Base-by-base conservation (phyloP, 1,140 invertebrate species). In the Scaptodrosophila lebanonensis region DNA sequence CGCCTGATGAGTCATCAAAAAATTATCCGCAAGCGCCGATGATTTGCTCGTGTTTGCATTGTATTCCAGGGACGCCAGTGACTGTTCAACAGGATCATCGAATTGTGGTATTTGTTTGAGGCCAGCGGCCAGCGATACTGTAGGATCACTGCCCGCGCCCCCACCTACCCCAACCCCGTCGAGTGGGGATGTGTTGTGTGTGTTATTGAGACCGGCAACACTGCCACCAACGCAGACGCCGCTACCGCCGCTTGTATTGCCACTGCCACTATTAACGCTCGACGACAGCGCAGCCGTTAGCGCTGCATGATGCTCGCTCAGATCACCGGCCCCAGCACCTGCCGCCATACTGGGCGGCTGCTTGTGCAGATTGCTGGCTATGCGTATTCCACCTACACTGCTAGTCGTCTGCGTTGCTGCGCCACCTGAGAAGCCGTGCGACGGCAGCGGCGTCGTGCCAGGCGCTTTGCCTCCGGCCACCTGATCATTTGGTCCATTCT, bases 21-120 rank as follows among this genome's bases (percentile, higher is more conserved):
- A 85, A 47, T 65, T 83, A 52, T 85, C 83, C 20, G 72, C 54
- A 33, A 66, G 43, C 39, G 33, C 45, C 49, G 49, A 48, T 1
- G 72, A 67, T 29, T 84, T 85, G 40, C 75, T 77, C 29, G 83
- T 64, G 9, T 59, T 88, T 5, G 91, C 86, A 18, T 75, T 85
- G 25, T 90, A 89, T 83, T 92, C 91, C 11, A 92, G 75, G 53
- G 89, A 91, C 27, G 91, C 91, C 44, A 92, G 86, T 17, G 91
- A 91, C 60, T 91, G 89, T 79, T 92, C 91, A 58, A 92, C 88
- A n/a, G 91, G 91, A 83, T 92, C 91, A 33, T 88, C 84, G 73
- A 89, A 79, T 77, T 86, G 75, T 0, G 84, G 84, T 29, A 86
- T 86, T 48, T 86, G 84, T 32, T 85, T 86, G 1, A 85, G 64